Evolutionary conservation across 2,888 invertebrate species (phyloP).

Genomic region (Metellina segmentata): DNA sequence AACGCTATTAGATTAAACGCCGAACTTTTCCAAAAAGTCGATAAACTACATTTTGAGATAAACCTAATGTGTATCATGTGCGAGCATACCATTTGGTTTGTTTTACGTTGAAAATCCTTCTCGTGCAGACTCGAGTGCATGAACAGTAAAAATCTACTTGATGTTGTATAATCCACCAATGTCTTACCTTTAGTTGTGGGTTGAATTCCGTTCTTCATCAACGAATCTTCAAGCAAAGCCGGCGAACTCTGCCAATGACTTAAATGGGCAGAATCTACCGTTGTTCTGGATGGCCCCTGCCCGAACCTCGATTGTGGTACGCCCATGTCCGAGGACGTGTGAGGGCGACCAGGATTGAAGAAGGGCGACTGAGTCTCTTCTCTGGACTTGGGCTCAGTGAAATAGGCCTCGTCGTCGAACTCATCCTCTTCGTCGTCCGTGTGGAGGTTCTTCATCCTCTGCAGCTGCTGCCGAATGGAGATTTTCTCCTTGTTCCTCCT

Average conservation of each 20-base stretch:
- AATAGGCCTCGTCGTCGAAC: slow-evolving; percentile 70
- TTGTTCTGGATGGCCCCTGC: neutral
- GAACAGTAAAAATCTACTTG: too few relatives aligned
- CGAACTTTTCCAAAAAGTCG: too few relatives aligned
- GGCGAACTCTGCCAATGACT: slow-evolving; percentile 74
- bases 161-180: too few relatives aligned
- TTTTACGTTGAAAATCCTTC: too few relatives aligned
- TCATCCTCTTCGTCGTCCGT: slow-evolving; percentile 62
- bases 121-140: too few relatives aligned
- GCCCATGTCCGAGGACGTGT: slow-evolving; percentile 9
- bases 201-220: slow-evolving; percentile 43
- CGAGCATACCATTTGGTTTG: too few relatives aligned
- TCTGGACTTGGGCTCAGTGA: slow-evolving; percentile 69
- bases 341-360: slow-evolving; percentile 18
- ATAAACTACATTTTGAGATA: too few relatives aligned
- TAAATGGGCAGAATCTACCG: slow-evolving; percentile 16
- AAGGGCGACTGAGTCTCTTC: slow-evolving; percentile 67
- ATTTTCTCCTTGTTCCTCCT: slow-evolving; percentile 69
- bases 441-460: slow-evolving; percentile 54
- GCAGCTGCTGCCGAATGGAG: slow-evolving; percentile 61
- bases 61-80: too few relatives aligned
- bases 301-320: slow-evolving; percentile 4
- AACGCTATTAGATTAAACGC: too few relatives aligned
- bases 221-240: slow-evolving; percentile 52
- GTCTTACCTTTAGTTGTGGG: slow-evolving; percentile 49